Conservation (phyloP, 2,888 invertebrate genomes). For the Leptarthrus brevirostris region DNA sequence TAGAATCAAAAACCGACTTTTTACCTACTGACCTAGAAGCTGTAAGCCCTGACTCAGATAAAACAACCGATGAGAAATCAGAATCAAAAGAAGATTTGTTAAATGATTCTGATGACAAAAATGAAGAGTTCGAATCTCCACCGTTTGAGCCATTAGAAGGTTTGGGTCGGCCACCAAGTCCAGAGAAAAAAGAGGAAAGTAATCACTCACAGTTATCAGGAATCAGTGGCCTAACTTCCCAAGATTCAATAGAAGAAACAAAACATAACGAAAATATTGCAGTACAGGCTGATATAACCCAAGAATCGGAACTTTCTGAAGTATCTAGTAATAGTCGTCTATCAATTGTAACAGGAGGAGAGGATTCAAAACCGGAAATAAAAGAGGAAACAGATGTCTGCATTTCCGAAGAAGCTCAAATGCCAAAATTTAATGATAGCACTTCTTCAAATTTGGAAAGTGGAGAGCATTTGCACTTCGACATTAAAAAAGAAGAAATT, state of each 20-base stretch:
- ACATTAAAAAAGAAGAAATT: slow-evolving; percentile 66
- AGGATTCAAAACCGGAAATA: slow-evolving; percentile 50
- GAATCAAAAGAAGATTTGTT: slow-evolving; percentile 62
- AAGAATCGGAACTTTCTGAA: slow-evolving; percentile 73
- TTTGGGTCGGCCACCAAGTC: slow-evolving; percentile 57
- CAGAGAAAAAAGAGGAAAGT: slow-evolving; percentile 66
- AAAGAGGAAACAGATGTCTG: slow-evolving; percentile 64
- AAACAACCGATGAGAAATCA: slow-evolving; percentile 67
- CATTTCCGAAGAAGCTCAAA: slow-evolving; percentile 66
- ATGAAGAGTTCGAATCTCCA: slow-evolving; percentile 72
- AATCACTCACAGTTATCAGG: slow-evolving; percentile 72
- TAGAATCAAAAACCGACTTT: slow-evolving; percentile 69
- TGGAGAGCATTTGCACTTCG: slow-evolving; percentile 59
- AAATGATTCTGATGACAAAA: slow-evolving; percentile 60
- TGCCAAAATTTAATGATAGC: slow-evolving; percentile 66
- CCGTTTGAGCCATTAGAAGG: slow-evolving; percentile 74
- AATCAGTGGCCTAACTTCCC: slow-evolving; percentile 66
- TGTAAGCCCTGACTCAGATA: slow-evolving; percentile 83
- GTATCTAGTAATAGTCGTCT: slow-evolving; percentile 73
- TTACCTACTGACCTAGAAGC: slow-evolving; percentile 83
- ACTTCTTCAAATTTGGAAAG: slow-evolving; percentile 57
- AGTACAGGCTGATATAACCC: slow-evolving; percentile 2
- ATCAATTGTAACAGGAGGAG: slow-evolving; percentile 70
- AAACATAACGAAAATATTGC: background rate
- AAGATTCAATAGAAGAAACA: slow-evolving; percentile 60